Conservation (phyloP, 2,797 vertebrate species). For the Xiphorhynchus erythropygius region DNA sequence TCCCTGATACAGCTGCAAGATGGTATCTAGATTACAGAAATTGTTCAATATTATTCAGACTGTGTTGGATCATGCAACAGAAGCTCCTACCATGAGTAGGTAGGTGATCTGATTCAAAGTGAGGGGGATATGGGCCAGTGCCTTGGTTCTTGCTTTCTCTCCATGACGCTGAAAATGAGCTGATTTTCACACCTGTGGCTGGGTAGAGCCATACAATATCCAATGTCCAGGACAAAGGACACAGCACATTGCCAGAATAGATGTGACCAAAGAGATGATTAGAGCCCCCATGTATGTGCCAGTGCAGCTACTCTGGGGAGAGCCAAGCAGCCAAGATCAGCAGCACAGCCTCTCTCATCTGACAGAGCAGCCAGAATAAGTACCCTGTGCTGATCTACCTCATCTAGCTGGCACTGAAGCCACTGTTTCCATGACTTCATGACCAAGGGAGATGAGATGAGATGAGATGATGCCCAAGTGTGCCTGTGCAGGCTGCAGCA, state of each 20-base stretch:
- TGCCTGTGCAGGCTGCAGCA: neutral
- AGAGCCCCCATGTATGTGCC: fast-evolving
- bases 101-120: neutral
- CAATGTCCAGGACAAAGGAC: neutral
- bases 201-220: neutral
- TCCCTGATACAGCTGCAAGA: neutral
- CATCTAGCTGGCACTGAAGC: neutral
- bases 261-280: neutral
- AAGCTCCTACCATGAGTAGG: fast-evolving
- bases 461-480: neutral
- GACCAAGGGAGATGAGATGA: neutral
- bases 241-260: neutral
- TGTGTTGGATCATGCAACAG: neutral
- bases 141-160: neutral
- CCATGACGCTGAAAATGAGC: neutral
- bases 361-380: neutral
- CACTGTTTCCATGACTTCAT: neutral
- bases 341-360: neutral
- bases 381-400: neutral
- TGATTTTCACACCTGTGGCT: neutral
- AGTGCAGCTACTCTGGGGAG: neutral
- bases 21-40: neutral
- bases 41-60: neutral
- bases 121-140: neutral
- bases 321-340: neutral